Percentiles rank a stretch among this genome's conserved stretches.
These are phyloP conservation scores for Bombus superbus DNA, from an alignment of 1,140 invertebrate species.

Conservation along the genomic window DNA sequence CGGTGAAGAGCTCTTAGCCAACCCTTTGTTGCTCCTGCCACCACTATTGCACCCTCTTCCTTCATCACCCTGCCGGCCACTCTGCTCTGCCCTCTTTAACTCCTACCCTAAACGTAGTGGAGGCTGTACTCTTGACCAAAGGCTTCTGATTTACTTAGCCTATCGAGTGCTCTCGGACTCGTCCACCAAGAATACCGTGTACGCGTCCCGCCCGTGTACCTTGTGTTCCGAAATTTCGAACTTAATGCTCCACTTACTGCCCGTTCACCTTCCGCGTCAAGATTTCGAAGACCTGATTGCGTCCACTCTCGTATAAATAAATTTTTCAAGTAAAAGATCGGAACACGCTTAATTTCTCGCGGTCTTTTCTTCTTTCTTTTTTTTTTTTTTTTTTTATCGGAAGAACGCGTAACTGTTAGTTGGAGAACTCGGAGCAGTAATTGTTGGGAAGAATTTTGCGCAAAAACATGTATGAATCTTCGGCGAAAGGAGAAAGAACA, in stretches of 20 bases:
- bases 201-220: neutral
- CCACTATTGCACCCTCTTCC: constrained; percentile 46
- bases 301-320: constrained; percentile 11
- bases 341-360: neutral
- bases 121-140: constrained; percentile 72
- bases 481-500: constrained; percentile 29
- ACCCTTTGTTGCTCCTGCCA: constrained; percentile 78
- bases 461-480: neutral
- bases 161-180: constrained; percentile 77
- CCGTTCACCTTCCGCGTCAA: constrained; percentile 36
- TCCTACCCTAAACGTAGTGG: constrained; percentile 38
- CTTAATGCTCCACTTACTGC: constrained; percentile 68
- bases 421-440: neutral
- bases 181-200: constrained; percentile 70
- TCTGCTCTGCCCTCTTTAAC: neutral
- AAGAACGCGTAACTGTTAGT: neutral
- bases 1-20: constrained; percentile 78
- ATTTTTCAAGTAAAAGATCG: neutral
- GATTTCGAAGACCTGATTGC: constrained; percentile 21
- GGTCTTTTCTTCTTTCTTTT: neutral
- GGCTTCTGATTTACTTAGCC: constrained; percentile 80
- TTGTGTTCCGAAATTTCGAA: constrained; percentile 64
- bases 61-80: constrained; percentile 53
- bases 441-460: constrained; percentile 21
- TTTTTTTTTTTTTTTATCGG: neutral